These are phyloP conservation scores for Carollia perspicillata DNA, from an alignment of 2,113 vertebrate genomes.

Conservation along the genomic window DNA sequence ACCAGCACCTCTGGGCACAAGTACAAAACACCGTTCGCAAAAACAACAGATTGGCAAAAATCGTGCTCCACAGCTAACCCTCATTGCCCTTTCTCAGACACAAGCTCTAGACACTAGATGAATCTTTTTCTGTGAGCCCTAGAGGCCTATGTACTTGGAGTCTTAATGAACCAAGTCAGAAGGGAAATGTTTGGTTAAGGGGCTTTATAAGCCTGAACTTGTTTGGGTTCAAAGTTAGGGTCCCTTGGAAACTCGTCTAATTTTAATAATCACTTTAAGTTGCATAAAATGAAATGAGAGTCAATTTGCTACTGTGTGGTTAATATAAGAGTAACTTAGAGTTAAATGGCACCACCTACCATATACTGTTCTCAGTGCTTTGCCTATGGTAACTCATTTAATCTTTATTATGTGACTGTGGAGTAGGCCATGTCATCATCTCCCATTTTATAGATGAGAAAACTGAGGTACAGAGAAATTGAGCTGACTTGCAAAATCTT, in stretches of 20 bases:
- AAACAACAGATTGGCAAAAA: conserved; percentile 65
- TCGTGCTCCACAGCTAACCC: neutral
- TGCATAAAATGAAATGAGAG: neutral
- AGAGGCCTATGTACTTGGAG: neutral
- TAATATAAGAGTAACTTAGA: neutral
- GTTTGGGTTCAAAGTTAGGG: neutral
- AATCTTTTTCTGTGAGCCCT: neutral
- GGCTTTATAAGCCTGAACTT: neutral
- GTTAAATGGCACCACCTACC: neutral
- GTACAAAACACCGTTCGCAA: conserved; percentile 28
- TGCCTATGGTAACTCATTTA: neutral
- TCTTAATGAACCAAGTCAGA: conserved; percentile 45
- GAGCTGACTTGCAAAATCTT: neutral
- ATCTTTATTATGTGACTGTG: neutral
- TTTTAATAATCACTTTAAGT: conserved; percentile 3
- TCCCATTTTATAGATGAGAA: neutral
- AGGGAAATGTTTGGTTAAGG: conserved; percentile 29
- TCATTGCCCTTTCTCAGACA: neutral
- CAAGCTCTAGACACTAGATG: neutral
- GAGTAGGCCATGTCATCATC: neutral
- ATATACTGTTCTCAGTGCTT: neutral
- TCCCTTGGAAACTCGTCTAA: neutral
- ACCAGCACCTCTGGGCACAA: conserved; percentile 53
- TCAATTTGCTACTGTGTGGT: neutral
- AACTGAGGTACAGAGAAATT: neutral